Evolutionary conservation across 2,113 vertebrate species (phyloP).

Genomic region (Colistium nudipinnis): DNA sequence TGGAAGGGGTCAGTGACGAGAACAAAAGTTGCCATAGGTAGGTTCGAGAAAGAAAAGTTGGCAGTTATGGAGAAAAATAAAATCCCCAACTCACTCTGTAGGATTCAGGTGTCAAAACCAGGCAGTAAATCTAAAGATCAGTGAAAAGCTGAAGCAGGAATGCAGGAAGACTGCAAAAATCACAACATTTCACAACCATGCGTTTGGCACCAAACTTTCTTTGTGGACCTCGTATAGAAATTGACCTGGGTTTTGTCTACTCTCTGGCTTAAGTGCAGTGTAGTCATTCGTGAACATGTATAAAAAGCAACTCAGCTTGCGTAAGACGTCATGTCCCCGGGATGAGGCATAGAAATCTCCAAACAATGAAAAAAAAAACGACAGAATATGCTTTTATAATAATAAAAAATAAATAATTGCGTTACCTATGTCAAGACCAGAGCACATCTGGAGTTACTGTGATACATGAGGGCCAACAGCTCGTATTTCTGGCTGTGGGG

Average conservation of each 20-base stretch:
- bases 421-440: too few species aligned
- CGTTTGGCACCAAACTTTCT: constrained; percentile 18
- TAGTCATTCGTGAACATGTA: constrained; percentile 18
- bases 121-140: constrained; percentile 86
- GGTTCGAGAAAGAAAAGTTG: constrained; percentile 17
- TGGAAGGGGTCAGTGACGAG: not conserved
- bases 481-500: constrained; percentile 12
- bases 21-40: constrained; percentile 6
- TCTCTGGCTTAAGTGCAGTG: not conserved
- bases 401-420: too few species aligned
- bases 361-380: not conserved
- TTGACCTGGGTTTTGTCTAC: not conserved
- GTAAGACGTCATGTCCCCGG: not conserved
- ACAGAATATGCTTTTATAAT: not conserved
- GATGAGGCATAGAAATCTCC: not conserved
- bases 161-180: constrained; percentile 57
- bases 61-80: constrained; percentile 11
- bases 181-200: constrained; percentile 36
- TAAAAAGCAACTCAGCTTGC: constrained; percentile 13
- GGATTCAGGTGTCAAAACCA: constrained; percentile 83
- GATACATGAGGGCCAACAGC: not conserved
- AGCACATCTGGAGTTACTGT: too few species aligned
- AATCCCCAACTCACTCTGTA: constrained; percentile 81
- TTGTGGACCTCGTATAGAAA: constrained; percentile 20
- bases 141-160: constrained; percentile 71